Evolutionary conservation across 2,113 vertebrate genomes (phyloP).

Genomic region (Chloroceryle aenea): DNA sequence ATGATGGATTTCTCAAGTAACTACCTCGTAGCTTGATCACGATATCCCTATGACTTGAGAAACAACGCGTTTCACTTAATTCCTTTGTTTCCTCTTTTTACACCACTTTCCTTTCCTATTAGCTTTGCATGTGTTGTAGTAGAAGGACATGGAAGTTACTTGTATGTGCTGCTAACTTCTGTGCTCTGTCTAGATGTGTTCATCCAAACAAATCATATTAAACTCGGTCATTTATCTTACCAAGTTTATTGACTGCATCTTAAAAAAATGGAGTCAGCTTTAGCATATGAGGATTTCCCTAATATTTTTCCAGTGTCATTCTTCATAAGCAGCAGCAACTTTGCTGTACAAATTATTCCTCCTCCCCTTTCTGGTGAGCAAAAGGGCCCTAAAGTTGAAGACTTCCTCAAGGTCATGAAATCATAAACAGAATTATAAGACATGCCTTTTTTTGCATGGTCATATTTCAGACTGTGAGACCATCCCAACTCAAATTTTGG

Average conservation of each 20-base stretch:
- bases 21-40: slow-evolving; percentile 73
- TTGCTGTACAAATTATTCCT: neutral
- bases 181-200: neutral
- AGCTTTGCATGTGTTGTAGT: neutral
- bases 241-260: neutral
- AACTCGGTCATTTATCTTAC: neutral
- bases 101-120: neutral
- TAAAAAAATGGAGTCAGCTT: neutral
- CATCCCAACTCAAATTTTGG: neutral
- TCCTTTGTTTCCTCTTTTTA: neutral
- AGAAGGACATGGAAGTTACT: neutral
- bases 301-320: neutral
- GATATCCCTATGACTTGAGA: slow-evolving; percentile 68
- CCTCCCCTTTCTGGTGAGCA: neutral
- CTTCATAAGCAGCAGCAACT: neutral
- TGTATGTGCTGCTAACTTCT: neutral
- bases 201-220: neutral
- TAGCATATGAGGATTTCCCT: neutral
- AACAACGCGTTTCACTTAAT: neutral
- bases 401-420: neutral
- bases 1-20: slow-evolving; percentile 66
- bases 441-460: fast-evolving
- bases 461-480: neutral
- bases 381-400: neutral
- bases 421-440: neutral